Conservation (phyloP, 2,888 invertebrate species). For the Danaus chrysippus region DNA sequence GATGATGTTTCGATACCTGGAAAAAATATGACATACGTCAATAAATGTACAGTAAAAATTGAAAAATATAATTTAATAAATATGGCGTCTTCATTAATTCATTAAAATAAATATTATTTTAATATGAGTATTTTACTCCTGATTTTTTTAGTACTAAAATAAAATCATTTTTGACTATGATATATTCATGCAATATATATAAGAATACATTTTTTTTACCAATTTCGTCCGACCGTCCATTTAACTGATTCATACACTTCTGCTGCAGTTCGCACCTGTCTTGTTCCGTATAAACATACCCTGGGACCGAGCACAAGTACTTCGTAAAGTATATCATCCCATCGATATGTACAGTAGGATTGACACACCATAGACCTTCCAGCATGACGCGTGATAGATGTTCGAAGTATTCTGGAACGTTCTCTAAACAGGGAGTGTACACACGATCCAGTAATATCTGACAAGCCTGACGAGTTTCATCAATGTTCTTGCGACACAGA, state of each 20-base stretch:
- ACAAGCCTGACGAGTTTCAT: conserved; percentile 82
- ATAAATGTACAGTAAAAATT: not conserved
- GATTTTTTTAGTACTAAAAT: too few relatives aligned
- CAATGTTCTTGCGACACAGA: conserved; percentile 81
- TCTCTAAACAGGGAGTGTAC: conserved; percentile 80
- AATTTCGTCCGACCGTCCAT: conserved; percentile 48
- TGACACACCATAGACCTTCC: conserved; percentile 84
- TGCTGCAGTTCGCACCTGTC: conserved; percentile 52
- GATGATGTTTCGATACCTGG: conserved; percentile 53
- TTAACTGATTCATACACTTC: conserved; percentile 45
- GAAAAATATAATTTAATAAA: too few relatives aligned
- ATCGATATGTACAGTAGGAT: conserved; percentile 78
- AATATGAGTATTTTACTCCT: too few relatives aligned
- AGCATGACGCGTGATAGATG: conserved; percentile 82
- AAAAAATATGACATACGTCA: conserved; percentile 18
- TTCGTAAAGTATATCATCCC: conserved; percentile 77
- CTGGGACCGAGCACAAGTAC: conserved; percentile 76
- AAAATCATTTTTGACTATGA: too few relatives aligned
- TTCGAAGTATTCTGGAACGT: conserved; percentile 81
- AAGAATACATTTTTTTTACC: conserved; percentile 38
- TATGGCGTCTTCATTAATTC: too few relatives aligned
- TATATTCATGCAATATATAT: too few relatives aligned
- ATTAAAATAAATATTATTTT: too few relatives aligned
- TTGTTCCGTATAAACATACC: conserved; percentile 70
- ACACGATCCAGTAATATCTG: conserved; percentile 78